These are phyloP conservation scores for Cyphomyrus plagiostoma DNA, from an alignment of 2,113 vertebrate genomes.

Conservation along the genomic window DNA sequence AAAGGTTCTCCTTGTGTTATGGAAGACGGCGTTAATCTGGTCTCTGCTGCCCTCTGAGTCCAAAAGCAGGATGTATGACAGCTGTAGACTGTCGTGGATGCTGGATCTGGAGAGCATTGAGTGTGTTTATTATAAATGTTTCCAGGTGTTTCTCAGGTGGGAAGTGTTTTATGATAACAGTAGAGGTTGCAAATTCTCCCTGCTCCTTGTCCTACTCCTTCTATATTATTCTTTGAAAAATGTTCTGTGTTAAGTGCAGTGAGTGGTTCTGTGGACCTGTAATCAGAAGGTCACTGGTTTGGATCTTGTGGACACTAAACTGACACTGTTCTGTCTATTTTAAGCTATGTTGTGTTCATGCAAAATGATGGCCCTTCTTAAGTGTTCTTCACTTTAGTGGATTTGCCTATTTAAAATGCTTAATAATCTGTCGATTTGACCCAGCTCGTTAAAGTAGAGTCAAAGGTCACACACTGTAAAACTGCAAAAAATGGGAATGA, in stretches of 20 bases:
- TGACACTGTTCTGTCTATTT: background rate
- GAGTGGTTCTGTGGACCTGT: background rate
- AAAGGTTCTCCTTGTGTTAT: background rate
- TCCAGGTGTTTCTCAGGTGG: background rate
- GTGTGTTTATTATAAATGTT: background rate
- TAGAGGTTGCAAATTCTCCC: background rate
- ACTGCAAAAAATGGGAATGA: background rate
- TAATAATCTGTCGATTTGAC: background rate
- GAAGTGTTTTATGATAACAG: background rate
- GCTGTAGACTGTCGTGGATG: background rate
- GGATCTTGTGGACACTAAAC: background rate
- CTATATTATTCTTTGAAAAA: background rate
- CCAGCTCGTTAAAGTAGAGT: background rate
- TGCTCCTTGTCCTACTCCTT: background rate
- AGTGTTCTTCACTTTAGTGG: background rate
- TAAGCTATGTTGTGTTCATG: background rate
- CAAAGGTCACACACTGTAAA: background rate
- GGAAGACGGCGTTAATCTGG: background rate
- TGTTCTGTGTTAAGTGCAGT: background rate
- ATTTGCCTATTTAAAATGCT: background rate
- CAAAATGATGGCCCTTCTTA: background rate
- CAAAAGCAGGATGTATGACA: background rate
- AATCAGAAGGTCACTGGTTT: background rate
- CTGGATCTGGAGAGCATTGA: background rate
- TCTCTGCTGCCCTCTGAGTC: background rate